These are phyloP conservation scores for Sarcophaga peregrina DNA, from an alignment of 1,140 invertebrate species.

Conservation along the genomic window DNA sequence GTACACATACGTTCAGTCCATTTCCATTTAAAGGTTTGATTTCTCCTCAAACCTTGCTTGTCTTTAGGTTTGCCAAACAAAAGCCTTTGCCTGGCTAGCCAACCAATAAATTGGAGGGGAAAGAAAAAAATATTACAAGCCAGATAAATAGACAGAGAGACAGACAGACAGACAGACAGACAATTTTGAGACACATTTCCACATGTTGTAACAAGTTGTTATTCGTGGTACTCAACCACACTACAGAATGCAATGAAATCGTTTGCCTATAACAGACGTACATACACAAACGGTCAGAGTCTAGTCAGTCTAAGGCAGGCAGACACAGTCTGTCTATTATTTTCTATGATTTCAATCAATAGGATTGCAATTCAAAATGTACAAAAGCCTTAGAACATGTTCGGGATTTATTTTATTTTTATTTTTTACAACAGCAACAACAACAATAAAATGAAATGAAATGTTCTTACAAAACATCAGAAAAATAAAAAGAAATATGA, in stretches of 20 bases:
- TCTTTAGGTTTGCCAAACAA: not conserved
- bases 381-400: no score
- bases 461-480: no score
- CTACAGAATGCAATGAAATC: not conserved
- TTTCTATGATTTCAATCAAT: constrained; percentile 18
- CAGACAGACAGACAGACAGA: not conserved
- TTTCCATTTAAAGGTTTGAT: no score
- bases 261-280: no score
- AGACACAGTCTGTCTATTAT: not conserved
- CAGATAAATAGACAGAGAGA: not conserved
- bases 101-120: not conserved
- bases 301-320: no score
- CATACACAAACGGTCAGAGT: no score
- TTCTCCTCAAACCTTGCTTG: not conserved
- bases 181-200: constrained; percentile 19
- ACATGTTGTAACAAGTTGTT: constrained; percentile 6
- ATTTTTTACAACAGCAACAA: no score
- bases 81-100: not conserved
- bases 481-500: no score
- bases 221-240: not conserved
- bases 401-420: no score
- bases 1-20: no score
- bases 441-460: no score
- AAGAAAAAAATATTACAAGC: not conserved
- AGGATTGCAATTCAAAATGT: no score